phyloP scores from a whole-genome alignment of 64 coral and sea anemone genomes.

The Pachyseris speciosa region DNA sequence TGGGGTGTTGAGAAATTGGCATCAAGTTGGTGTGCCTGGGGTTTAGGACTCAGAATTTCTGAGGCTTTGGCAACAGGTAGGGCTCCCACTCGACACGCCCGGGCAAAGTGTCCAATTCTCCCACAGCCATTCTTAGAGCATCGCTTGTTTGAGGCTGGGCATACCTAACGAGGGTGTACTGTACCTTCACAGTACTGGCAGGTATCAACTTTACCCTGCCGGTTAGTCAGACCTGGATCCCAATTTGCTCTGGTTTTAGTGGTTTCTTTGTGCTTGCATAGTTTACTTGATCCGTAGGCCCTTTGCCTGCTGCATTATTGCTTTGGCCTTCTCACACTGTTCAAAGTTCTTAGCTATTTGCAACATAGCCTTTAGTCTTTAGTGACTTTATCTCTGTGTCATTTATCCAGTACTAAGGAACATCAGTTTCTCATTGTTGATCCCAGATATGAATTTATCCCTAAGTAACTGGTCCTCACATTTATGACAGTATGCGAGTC shows the following conservation, averaged over 20 bases:
- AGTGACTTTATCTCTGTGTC: constrained; percentile 39
- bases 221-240: background rate
- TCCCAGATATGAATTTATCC: constrained; percentile 58
- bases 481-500: constrained; percentile 51
- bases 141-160: constrained; percentile 49
- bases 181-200: constrained; percentile 44
- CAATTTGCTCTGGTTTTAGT: constrained; percentile 4
- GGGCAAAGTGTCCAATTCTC: constrained; percentile 33
- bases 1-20: background rate
- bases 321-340: constrained; percentile 39
- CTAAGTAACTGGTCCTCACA: constrained; percentile 65
- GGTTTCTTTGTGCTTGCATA: constrained; percentile 3
- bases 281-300: constrained; percentile 23
- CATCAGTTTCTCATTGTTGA: constrained; percentile 34
- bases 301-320: constrained; percentile 36
- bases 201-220: constrained; percentile 11
- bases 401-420: constrained; percentile 29
- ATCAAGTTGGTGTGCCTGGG: constrained; percentile 15
- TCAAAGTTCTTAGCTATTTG: constrained; percentile 63
- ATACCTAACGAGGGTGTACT: constrained; percentile 2
- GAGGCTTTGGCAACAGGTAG: background rate
- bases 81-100: constrained; percentile 12
- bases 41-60: background rate
- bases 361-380: constrained; percentile 46
- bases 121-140: constrained; percentile 34